phyloP scores from a whole-genome alignment of 2,113 vertebrate species.

The Erinaceus europaeus region DNA sequence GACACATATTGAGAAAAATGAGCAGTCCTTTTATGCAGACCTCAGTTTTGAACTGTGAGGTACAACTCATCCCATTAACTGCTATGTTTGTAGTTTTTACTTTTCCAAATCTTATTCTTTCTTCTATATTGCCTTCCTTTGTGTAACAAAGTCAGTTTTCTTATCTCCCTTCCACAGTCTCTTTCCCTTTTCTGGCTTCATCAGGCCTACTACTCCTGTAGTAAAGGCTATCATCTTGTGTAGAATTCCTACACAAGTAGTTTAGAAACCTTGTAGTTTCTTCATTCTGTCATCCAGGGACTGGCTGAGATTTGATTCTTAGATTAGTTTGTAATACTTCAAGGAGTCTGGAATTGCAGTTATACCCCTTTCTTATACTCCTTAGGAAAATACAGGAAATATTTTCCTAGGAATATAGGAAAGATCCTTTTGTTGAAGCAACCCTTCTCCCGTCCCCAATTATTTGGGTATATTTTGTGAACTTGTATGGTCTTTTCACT shows the following conservation, averaged over 20 bases:
- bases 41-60: neutral
- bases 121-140: neutral
- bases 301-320: neutral
- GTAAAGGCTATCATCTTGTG: neutral
- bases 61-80: neutral
- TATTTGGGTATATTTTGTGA: too few species aligned
- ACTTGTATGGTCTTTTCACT: too few species aligned
- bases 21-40: neutral
- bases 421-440: neutral
- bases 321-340: neutral
- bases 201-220: too few species aligned
- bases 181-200: neutral
- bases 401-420: too few species aligned
- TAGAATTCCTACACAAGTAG: fast-evolving
- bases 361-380: neutral
- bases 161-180: neutral
- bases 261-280: neutral
- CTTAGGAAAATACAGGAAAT: too few species aligned
- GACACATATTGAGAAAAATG: neutral
- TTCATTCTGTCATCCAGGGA: neutral
- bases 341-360: neutral
- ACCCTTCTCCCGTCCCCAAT: too few species aligned
- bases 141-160: neutral
- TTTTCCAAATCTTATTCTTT: neutral
- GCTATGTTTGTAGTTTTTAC: neutral